Percentiles rank a stretch among this genome's conserved stretches.
Evolutionary conservation across 1,140 invertebrate genomes (phyloP).

Genomic region (Drosophila mayri): DNA sequence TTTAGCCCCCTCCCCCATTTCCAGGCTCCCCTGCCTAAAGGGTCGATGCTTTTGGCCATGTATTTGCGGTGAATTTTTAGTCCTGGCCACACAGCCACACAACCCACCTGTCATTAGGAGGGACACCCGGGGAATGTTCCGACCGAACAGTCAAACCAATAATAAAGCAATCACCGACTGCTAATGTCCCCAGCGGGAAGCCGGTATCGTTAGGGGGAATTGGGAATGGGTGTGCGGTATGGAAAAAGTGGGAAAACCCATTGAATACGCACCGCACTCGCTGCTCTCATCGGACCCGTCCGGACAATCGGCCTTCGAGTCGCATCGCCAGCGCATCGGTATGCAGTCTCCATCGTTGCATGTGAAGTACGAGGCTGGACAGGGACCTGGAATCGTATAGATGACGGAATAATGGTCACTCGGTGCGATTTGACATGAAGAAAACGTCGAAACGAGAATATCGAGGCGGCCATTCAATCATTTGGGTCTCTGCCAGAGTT

Average conservation of each 20-base stretch:
- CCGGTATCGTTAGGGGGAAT: neutral
- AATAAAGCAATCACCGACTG: constrained; percentile 74
- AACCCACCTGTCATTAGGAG: constrained; percentile 68
- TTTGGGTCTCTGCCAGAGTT: constrained; percentile 19
- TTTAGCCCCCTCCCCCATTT: neutral
- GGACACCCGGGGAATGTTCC: constrained; percentile 34
- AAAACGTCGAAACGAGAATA: constrained; percentile 2
- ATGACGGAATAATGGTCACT: constrained; percentile 57
- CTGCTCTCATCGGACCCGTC: constrained; percentile 89
- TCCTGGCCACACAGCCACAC: constrained; percentile 42
- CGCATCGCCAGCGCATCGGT: constrained; percentile 88
- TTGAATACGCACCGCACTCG: constrained; percentile 86
- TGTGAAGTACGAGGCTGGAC: constrained; percentile 86
- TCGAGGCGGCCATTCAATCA: constrained; percentile 25
- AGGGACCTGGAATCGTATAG: constrained; percentile 68
- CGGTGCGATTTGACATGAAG: constrained; percentile 9
- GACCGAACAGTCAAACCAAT: constrained; percentile 75
- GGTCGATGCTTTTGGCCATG: constrained; percentile 27
- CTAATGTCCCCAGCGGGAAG: constrained; percentile 45
- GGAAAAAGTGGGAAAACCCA: constrained; percentile 12
- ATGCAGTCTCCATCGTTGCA: constrained; percentile 89
- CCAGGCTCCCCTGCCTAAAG: neutral
- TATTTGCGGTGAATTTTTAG: constrained; percentile 69
- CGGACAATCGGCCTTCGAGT: constrained; percentile 88
- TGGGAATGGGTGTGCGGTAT: neutral